Percentiles rank a stretch among this genome's conserved stretches.
phyloP scores from a whole-genome alignment of 2,888 invertebrate genomes.

The Asteroscopus sphinx region DNA sequence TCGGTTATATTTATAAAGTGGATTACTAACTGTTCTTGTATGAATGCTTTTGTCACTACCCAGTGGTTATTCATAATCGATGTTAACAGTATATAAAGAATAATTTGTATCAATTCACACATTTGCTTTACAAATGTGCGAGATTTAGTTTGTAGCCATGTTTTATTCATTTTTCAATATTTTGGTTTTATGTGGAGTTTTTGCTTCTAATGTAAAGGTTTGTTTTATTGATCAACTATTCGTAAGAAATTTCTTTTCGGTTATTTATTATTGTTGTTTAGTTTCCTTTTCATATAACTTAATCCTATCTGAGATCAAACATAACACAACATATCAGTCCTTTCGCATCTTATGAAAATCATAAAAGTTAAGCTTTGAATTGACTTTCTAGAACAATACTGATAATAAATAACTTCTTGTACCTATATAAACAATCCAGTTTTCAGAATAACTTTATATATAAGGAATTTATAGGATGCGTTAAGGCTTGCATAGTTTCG shows the following conservation, averaged over 20 bases:
- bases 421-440: too few species aligned
- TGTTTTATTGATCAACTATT: background rate
- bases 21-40: constrained; percentile 32
- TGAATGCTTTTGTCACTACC: constrained; percentile 37
- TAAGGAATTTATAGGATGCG: too few species aligned
- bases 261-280: background rate
- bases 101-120: constrained; percentile 68
- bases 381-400: background rate
- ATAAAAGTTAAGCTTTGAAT: background rate
- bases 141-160: constrained; percentile 39
- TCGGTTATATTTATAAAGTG: constrained; percentile 39
- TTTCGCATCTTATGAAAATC: background rate
- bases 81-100: constrained; percentile 62
- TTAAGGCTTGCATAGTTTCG: too few species aligned
- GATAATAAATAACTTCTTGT: too few species aligned
- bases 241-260: background rate
- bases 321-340: too few species aligned
- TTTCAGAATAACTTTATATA: too few species aligned
- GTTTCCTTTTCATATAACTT: background rate
- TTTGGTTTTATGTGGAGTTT: constrained; percentile 28
- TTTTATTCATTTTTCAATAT: constrained; percentile 16
- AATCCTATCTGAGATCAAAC: background rate
- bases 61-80: constrained; percentile 42
- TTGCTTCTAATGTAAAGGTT: constrained; percentile 37
- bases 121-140: constrained; percentile 59